Percentiles rank a stretch among this genome's conserved stretches.
These are phyloP conservation scores for Temnothorax nylanderi DNA, from an alignment of 1,140 invertebrate species.

Conservation along the genomic window DNA sequence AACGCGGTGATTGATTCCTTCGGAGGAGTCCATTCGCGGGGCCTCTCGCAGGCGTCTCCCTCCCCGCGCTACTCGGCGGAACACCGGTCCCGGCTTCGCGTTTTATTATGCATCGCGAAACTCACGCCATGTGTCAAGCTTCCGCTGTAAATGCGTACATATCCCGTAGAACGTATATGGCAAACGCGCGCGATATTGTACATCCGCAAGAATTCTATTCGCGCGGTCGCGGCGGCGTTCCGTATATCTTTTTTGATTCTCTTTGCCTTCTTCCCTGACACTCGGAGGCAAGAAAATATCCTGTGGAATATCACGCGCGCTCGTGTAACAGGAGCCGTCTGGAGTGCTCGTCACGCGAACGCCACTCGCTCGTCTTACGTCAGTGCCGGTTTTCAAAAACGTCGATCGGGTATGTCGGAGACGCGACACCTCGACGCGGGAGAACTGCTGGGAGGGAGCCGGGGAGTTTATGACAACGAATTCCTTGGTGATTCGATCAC, in stretches of 20 bases:
- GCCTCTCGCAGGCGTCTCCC: not conserved
- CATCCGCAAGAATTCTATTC: constrained; percentile 49
- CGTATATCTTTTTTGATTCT: constrained; percentile 38
- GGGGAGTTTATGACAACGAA: constrained; percentile 73
- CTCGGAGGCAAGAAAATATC: constrained; percentile 39
- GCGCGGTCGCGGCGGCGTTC: constrained; percentile 35
- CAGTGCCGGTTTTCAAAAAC: constrained; percentile 68
- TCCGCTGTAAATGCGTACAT: constrained; percentile 53
- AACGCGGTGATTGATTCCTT: constrained; percentile 39
- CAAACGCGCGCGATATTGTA: constrained; percentile 55
- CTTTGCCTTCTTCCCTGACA: constrained; percentile 24
- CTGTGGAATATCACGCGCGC: constrained; percentile 56
- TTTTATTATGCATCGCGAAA: constrained; percentile 53
- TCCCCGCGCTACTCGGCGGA: not conserved
- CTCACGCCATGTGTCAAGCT: constrained; percentile 45
- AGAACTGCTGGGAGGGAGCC: constrained; percentile 15
- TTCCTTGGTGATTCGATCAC: constrained; percentile 69
- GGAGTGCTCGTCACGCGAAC: constrained; percentile 50
- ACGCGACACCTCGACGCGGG: constrained; percentile 52
- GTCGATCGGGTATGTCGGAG: constrained; percentile 60
- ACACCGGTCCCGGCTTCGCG: not conserved
- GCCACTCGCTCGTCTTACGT: constrained; percentile 66
- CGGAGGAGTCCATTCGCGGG: constrained; percentile 19
- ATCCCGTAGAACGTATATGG: constrained; percentile 34
- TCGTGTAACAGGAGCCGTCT: constrained; percentile 55